These are phyloP conservation scores for Bothrops jararaca DNA, from an alignment of 2,113 vertebrate species.

Conservation along the genomic window DNA sequence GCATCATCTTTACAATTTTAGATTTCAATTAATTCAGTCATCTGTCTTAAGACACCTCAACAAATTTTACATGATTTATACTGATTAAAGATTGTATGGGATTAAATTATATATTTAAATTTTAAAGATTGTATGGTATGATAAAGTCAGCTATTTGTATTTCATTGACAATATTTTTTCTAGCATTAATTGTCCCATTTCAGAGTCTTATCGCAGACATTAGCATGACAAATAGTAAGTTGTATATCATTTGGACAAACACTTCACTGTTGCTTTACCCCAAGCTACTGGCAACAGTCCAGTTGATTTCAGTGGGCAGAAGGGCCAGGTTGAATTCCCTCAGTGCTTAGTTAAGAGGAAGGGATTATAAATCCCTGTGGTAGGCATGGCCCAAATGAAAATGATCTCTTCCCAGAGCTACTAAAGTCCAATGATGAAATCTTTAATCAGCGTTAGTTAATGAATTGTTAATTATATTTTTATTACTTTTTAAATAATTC, in stretches of 20 bases:
- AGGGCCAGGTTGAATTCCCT: not conserved
- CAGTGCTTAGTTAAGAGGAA: not conserved
- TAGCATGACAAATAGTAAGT: not conserved
- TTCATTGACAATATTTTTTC: not conserved
- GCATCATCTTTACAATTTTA: not conserved
- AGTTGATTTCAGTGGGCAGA: not conserved
- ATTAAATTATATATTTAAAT: not conserved
- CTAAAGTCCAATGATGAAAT: not conserved
- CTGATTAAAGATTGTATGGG: not conserved
- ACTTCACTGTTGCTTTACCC: not conserved
- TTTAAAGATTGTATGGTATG: not conserved
- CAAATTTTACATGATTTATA: not conserved
- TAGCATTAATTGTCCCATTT: not conserved
- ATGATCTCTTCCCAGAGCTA: not conserved
- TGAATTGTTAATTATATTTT: not conserved
- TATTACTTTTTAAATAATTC: not conserved
- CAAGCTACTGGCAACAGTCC: not conserved
- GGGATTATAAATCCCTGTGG: not conserved
- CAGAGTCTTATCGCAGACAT: not conserved
- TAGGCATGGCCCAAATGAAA: not conserved
- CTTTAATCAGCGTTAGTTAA: not conserved
- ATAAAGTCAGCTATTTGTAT: not conserved
- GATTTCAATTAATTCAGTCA: not conserved
- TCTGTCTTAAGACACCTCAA: not conserved
- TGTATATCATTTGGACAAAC: not conserved